Percentiles rank a stretch among this genome's conserved stretches.
Evolutionary conservation across 2,113 vertebrate genomes (phyloP).

Genomic region (Ailurus styani): DNA sequence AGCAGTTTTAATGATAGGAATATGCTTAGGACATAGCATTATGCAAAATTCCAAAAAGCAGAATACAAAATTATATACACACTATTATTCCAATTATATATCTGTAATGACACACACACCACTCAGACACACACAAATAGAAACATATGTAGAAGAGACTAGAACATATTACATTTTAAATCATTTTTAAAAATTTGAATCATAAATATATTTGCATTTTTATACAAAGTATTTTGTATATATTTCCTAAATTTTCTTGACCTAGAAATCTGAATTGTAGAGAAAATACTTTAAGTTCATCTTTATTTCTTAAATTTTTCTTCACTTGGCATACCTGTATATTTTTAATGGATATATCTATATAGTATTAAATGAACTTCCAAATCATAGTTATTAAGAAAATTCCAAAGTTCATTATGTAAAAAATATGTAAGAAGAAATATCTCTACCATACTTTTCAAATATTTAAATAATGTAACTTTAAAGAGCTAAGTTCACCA

Average conservation of each 20-base stretch:
- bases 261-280: neutral
- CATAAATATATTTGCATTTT: neutral
- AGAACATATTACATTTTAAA: neutral
- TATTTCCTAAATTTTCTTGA: neutral
- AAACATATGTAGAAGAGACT: neutral
- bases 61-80: neutral
- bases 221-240: neutral
- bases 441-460: neutral
- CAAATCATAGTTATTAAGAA: neutral
- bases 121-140: neutral
- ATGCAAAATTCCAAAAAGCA: constrained; percentile 21
- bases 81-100: neutral
- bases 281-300: neutral
- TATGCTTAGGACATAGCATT: neutral
- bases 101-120: neutral
- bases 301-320: neutral
- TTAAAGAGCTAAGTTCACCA: neutral
- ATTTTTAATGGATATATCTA: neutral
- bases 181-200: neutral
- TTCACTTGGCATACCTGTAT: neutral
- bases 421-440: constrained; percentile 31
- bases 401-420: neutral
- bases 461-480: constrained; percentile 26
- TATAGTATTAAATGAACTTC: constrained; percentile 2
- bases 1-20: constrained; percentile 34